A percentile compares a stretch with the other conserved stretches of the same genome.
These are phyloP conservation scores for Amazona ochrocephala DNA, from an alignment of 2,797 vertebrate genomes.

Conservation along the genomic window DNA sequence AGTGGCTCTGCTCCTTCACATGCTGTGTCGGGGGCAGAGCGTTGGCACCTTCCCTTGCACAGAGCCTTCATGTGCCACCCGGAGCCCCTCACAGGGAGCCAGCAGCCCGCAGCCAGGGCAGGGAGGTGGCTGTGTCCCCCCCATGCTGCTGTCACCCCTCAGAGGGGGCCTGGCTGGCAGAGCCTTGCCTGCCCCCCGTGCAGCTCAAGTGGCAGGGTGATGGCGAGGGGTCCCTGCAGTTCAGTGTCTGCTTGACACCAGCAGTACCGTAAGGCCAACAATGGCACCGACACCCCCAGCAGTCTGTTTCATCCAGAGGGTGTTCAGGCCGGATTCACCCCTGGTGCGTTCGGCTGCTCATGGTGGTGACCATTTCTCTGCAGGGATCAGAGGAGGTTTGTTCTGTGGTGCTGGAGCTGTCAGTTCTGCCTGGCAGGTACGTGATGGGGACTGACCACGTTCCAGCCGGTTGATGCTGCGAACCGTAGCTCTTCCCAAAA, in stretches of 20 bases:
- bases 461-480: accelerated
- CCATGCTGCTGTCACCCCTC: background rate
- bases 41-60: background rate
- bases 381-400: background rate
- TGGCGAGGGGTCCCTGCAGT: background rate
- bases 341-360: accelerated
- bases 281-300: too few species aligned
- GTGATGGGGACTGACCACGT: accelerated
- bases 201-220: background rate
- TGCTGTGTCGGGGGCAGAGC: background rate
- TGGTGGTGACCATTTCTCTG: accelerated
- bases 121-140: background rate
- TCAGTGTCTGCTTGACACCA: accelerated
- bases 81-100: accelerated
- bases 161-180: background rate
- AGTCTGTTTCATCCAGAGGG: accelerated
- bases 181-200: background rate
- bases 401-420: background rate
- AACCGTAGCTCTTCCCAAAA: background rate
- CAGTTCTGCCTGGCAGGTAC: background rate
- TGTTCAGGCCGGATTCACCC: background rate
- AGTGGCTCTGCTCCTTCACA: background rate
- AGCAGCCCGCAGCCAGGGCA: background rate
- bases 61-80: background rate
- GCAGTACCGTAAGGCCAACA: accelerated